Evolutionary conservation across 2,888 invertebrate species (phyloP).

Genomic region (Epistrophe eligans): DNA sequence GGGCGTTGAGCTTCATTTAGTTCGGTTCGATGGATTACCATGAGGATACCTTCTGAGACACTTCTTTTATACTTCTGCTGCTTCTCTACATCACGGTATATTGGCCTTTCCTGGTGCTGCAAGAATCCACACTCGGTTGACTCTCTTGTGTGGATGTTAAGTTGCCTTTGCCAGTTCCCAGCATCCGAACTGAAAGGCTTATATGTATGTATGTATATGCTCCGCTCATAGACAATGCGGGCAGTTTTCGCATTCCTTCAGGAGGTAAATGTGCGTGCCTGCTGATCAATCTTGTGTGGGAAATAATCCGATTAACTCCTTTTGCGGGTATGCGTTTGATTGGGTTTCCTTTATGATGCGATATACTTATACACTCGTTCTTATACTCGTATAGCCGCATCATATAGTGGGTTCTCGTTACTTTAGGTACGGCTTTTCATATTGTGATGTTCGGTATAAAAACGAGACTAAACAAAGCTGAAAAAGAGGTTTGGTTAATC

Average conservation of each 20-base stretch:
- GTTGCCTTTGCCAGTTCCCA: conserved; percentile 42
- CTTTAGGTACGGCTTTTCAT: conserved; percentile 54
- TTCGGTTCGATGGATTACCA: conserved; percentile 71
- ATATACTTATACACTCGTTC: conserved; percentile 32
- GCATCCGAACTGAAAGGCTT: conserved; percentile 42
- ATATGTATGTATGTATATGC: conserved; percentile 19
- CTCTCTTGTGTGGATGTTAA: conserved; percentile 50
- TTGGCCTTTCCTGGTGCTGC: conserved; percentile 55
- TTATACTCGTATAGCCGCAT: conserved; percentile 2
- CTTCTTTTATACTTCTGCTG: conserved; percentile 15
- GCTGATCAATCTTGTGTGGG: conserved; percentile 76
- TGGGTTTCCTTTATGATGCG: conserved; percentile 68
- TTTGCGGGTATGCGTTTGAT: conserved; percentile 76
- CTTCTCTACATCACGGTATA: conserved; percentile 33
- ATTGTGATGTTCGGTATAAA: conserved; percentile 50
- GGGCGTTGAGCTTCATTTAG: conserved; percentile 63
- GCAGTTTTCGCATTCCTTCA: conserved; percentile 73
- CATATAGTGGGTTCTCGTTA: conserved; percentile 14
- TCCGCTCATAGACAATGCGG: conserved; percentile 72
- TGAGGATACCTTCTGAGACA: conserved; percentile 61
- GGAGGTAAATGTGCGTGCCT: conserved; percentile 76
- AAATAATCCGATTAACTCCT: conserved; percentile 76
- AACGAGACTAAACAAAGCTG: conserved; percentile 13
- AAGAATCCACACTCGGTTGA: conserved; percentile 66
- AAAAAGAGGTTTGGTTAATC: conserved; percentile 62